These are phyloP conservation scores for Cephus pygmeus DNA, from an alignment of 2,888 invertebrate genomes.

Conservation along the genomic window DNA sequence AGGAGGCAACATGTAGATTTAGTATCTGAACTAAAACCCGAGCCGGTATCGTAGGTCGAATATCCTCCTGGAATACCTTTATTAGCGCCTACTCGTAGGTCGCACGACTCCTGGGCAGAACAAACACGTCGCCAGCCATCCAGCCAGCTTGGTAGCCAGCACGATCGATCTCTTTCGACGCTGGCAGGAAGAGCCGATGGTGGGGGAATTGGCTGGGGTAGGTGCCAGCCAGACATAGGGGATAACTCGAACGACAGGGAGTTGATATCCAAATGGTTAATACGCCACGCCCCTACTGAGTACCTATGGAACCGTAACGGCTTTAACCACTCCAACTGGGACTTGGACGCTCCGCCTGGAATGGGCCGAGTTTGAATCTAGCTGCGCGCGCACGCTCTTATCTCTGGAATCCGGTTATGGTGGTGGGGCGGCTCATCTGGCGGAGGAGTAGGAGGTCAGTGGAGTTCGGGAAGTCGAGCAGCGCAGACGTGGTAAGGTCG, in stretches of 20 bases:
- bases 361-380: conserved; percentile 12
- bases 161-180: conserved; percentile 55
- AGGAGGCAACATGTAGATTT: not conserved
- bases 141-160: conserved; percentile 30
- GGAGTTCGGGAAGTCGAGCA: conserved; percentile 64
- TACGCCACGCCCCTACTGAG: not conserved
- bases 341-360: not conserved
- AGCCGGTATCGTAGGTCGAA: not conserved
- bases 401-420: conserved; percentile 51
- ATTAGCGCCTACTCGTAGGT: conserved; percentile 4
- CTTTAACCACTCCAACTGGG: not conserved
- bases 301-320: not conserved
- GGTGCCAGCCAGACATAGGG: not conserved
- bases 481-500: conserved; percentile 59
- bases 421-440: conserved; percentile 55
- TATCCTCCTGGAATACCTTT: conserved; percentile 1
- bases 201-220: not conserved
- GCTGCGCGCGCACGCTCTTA: conserved; percentile 61
- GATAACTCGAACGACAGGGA: not conserved
- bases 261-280: not conserved
- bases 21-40: not conserved
- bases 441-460: conserved; percentile 60
- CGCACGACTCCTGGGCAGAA: conserved; percentile 2
- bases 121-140: conserved; percentile 35
- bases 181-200: conserved; percentile 15